Base-by-base conservation (phyloP, 2,888 invertebrate genomes). In the Dendrolimus pini region DNA sequence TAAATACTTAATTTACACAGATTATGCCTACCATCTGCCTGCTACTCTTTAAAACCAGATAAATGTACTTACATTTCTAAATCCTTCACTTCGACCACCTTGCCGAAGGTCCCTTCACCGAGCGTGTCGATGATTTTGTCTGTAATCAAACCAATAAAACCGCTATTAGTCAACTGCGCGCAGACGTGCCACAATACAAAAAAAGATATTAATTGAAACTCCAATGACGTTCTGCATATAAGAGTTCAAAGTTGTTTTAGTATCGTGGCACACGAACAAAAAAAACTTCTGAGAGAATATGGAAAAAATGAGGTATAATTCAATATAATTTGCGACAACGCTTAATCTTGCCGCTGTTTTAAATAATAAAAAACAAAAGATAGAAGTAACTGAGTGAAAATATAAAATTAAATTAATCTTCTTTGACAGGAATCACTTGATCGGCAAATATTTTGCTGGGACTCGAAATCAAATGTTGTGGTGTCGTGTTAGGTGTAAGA, bases 21-120 rank as follows among this genome's bases (percentile, higher is more conserved):
- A 30, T 30, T 30, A 3, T 30, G 30, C 30, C 30, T 30, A 30
- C 30, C 30, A 30, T 30, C 30, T 30, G 30, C 30, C 0, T 30
- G 30, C 30, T 30, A 30, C 30, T 30, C 30, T 30, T 30, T 30
- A 30, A 30, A 30, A 30, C 30, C 0, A 30, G 30, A 30, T 30
- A 9, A 58, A 59, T 58, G 64, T 78, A 94, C 95, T 95, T 92
- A 98, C 98, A 95, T 96, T 93, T 97, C 95, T 84, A 96, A 92
- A 92, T 99, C 99, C 92, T 97, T 97, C 91, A 98, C 98, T 94
- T 99, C 97, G 83, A 99, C 98, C 83, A 99, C 99, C 94, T 99
- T 99, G 88, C 99, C 99, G 94, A 99, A 99, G 76, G 99, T 99
- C 85, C 99, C 99, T 93, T 99, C 99, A 78, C 99, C 99, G 83